Percentiles rank a stretch among this genome's conserved stretches.
phyloP scores from a whole-genome alignment of 2,888 invertebrate species.

The Xylophagus ater region DNA sequence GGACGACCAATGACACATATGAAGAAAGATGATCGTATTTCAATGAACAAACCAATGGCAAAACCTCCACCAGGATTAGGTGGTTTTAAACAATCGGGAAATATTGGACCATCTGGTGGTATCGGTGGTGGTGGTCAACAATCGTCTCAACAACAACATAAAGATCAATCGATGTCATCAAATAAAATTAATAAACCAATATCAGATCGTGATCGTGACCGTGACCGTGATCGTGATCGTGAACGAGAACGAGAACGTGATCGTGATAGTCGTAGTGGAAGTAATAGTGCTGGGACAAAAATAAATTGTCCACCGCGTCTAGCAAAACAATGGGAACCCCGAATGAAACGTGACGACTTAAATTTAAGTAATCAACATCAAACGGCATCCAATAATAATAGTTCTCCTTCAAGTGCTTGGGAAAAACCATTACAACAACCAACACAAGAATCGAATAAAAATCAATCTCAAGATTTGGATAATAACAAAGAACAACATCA shows the following conservation, averaged over 20 bases:
- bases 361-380: conserved; percentile 4
- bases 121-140: conserved; percentile 28
- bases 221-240: conserved; percentile 32
- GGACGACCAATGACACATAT: conserved; percentile 13
- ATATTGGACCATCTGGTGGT: conserved; percentile 32
- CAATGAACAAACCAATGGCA: conserved; percentile 19
- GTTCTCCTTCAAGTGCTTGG: conserved; percentile 55
- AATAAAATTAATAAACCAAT: conserved; percentile 27
- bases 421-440: conserved; percentile 58
- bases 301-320: conserved; percentile 65
- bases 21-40: conserved; percentile 25
- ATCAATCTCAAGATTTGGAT: conserved; percentile 8
- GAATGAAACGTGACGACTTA: conserved; percentile 34
- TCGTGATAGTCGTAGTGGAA: conserved; percentile 36
- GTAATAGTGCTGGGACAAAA: too few species aligned
- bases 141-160: conserved; percentile 42
- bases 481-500: conserved; percentile 14
- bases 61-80: conserved; percentile 26
- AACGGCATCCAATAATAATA: conserved; percentile 5
- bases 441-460: conserved; percentile 22
- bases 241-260: neutral
- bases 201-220: conserved; percentile 27
- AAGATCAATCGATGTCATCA: conserved; percentile 41
- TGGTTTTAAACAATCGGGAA: conserved; percentile 17
- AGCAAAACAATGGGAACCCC: conserved; percentile 57